These are phyloP conservation scores for Acanthiza pusilla DNA, from an alignment of 2,797 vertebrate genomes.

Conservation along the genomic window DNA sequence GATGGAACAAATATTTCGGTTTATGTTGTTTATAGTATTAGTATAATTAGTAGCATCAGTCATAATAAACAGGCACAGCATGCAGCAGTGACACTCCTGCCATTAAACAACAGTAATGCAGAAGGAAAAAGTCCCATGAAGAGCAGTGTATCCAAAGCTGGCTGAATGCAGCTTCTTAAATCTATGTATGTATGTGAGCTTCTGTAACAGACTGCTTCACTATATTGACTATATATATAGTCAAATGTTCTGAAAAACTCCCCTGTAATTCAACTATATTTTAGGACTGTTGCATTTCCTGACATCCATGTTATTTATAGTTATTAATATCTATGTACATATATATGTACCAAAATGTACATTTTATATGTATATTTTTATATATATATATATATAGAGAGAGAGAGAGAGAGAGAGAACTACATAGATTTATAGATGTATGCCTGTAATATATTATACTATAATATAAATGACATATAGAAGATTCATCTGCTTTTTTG, in stretches of 20 bases:
- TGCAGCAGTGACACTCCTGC: not conserved
- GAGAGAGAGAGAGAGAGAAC: not conserved
- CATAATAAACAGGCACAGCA: slow-evolving; percentile 13
- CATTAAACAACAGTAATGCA: not conserved
- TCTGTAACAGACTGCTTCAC: not conserved
- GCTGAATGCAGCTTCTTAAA: not conserved
- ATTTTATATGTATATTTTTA: not conserved
- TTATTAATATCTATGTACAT: not conserved
- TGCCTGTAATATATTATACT: not conserved
- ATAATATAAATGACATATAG: not conserved
- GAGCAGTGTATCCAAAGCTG: not conserved
- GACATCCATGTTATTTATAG: not conserved
- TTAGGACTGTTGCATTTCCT: not conserved
- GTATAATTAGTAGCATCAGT: slow-evolving; percentile 35
- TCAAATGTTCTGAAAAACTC: not conserved
- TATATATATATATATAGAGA: not conserved
- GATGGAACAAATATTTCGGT: not conserved
- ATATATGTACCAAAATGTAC: not conserved
- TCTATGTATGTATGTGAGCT: not conserved
- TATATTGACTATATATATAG: not conserved
- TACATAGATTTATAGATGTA: not conserved
- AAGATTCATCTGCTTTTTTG: not conserved
- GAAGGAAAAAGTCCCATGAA: not conserved
- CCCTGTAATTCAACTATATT: not conserved
- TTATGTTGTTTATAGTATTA: slow-evolving; percentile 21